Evolutionary conservation across 2,888 invertebrate species (phyloP).

Genomic region (Mystacides longicornis): DNA sequence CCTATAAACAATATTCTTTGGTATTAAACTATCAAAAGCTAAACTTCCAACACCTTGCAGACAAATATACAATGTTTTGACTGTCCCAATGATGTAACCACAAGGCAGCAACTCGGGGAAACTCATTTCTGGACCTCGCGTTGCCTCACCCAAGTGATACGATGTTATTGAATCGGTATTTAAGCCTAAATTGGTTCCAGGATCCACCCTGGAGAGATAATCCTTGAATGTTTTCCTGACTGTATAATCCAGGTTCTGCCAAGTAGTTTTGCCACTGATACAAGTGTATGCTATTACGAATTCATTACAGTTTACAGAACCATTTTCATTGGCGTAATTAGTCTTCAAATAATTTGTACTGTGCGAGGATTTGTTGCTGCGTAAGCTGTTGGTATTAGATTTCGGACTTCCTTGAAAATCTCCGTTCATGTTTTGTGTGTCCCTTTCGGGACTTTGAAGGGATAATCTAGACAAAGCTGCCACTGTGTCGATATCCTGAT

Average conservation of each 20-base stretch:
- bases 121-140: conserved; percentile 68
- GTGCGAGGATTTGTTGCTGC: conserved; percentile 50
- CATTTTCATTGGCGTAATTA: conserved; percentile 37
- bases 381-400: conserved; percentile 48
- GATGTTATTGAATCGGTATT: conserved; percentile 84
- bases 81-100: conserved; percentile 86
- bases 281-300: conserved; percentile 83
- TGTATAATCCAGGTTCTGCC: conserved; percentile 90
- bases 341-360: conserved; percentile 45
- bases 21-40: conserved; percentile 92
- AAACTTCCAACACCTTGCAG: conserved; percentile 78
- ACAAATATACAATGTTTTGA: conserved; percentile 82
- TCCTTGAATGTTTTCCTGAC: conserved; percentile 91
- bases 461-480: conserved; percentile 28
- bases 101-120: conserved; percentile 88
- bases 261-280: conserved; percentile 87
- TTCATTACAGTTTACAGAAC: conserved; percentile 56
- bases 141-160: conserved; percentile 89
- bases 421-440: conserved; percentile 8
- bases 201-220: conserved; percentile 87
- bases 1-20: conserved; percentile 92
- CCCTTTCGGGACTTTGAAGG: conserved; percentile 24
- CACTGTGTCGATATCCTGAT: conserved; percentile 25
- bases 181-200: conserved; percentile 78
- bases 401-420: conserved; percentile 32